phyloP scores from a whole-genome alignment of 2,797 vertebrate species.

The Acropternis orthonyx region DNA sequence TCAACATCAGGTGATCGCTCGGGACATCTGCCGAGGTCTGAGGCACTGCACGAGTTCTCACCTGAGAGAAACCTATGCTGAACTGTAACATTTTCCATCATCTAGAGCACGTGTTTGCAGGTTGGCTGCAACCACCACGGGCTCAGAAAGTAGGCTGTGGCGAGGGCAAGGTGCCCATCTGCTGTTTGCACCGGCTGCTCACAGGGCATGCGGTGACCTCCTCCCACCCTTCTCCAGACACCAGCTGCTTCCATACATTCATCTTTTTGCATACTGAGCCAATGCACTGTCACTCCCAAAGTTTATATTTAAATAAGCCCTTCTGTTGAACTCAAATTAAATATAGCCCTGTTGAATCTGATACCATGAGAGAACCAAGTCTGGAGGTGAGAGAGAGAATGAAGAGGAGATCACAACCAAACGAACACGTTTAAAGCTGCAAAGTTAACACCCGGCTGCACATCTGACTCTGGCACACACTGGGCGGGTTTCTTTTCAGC shows the following conservation, averaged over 20 bases:
- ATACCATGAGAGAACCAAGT: conserved; percentile 50
- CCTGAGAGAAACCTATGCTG: neutral
- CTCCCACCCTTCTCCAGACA: neutral
- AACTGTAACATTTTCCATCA: neutral
- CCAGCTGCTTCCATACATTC: neutral
- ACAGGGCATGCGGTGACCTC: neutral
- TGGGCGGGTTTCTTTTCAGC: neutral
- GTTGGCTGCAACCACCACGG: neutral
- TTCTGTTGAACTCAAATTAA: conserved; percentile 55
- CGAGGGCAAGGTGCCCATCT: neutral
- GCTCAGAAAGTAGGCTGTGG: neutral
- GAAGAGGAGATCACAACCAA: conserved; percentile 28
- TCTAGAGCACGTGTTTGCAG: neutral
- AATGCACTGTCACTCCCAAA: neutral
- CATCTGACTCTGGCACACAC: neutral
- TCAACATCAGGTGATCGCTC: neutral
- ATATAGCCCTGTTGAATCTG: conserved; percentile 31
- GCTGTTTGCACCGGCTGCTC: neutral
- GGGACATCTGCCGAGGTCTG: neutral
- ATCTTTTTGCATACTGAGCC: neutral
- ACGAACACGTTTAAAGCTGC: neutral
- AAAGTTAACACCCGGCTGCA: conserved; percentile 1
- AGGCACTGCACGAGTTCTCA: fast-evolving
- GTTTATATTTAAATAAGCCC: conserved; percentile 64
- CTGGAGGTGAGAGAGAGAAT: neutral